Base-by-base conservation (phyloP, 2,888 invertebrate genomes). In the Caenorhabditis doughertyi region DNA sequence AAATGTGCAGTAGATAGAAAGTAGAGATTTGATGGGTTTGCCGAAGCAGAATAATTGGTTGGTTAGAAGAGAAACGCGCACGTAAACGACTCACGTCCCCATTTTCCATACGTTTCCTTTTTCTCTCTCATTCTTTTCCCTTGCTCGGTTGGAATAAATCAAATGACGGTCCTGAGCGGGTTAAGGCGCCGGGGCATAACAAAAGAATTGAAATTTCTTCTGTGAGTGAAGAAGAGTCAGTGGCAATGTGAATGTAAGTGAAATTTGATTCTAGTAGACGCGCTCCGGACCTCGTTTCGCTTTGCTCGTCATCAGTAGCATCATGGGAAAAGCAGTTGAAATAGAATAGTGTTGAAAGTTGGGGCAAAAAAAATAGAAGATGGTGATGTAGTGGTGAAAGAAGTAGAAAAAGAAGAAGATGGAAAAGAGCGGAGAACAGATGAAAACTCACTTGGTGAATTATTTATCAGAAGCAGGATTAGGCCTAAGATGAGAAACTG, bases 31-130 rank as follows among this genome's bases (percentile, higher is more conserved):
- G 74, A 76, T 76, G 56, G 74, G 58, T 56, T 32, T 42, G 65
- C 7, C 58, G 74, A 58, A 58, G 74, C 74, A 67, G 67, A 76
- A 76, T 76, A 76, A 76, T 76, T 76, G 74, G 58, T 65, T 67
- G 21, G 67, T 58, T 39, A 39, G 35, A 49, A 35, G 16, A 49
- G 39, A 76, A 55, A 32, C 25, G 35, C 74, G 55, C 64, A 74
- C 55, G 65, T 56, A 65, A 74, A 65, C 67, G 67, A 65, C 60
- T 64, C 51, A 32, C 35, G 71, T 32, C 44, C n/a, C n/a, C 70
- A 29, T 51, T 16, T 11, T 32, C 49, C 35, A 21, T 39, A n/a
- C 39, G 21, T 25, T 53, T 21, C 35, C n/a, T n/a, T n/a, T n/a
- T n/a, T n/a, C n/a, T 21, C 27, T 29, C 23, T 67, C 53, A n/a